Percentiles rank a stretch among this genome's conserved stretches.
These are phyloP conservation scores for Ochotona princeps DNA, from an alignment of 2,113 vertebrate species.

Conservation along the genomic window DNA sequence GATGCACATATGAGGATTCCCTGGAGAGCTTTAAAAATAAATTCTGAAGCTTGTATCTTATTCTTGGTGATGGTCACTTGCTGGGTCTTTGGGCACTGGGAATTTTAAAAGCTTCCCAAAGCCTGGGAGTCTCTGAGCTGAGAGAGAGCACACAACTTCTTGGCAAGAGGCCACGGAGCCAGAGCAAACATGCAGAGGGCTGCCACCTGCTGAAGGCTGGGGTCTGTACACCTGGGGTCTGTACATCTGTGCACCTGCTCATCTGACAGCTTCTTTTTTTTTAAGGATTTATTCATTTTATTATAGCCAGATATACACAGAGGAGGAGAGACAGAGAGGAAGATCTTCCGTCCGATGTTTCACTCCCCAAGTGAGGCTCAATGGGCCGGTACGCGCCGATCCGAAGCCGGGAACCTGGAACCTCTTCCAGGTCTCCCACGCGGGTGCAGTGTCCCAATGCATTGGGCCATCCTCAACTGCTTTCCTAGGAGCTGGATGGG, in stretches of 20 bases:
- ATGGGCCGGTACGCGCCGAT: no score
- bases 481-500: no score
- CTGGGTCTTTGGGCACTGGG: background rate
- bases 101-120: conserved; percentile 29
- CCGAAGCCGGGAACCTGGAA: no score
- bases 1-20: background rate
- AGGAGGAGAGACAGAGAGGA: no score
- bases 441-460: no score
- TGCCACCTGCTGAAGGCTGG: rapidly evolving
- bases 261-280: background rate
- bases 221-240: background rate
- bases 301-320: no score
- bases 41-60: background rate
- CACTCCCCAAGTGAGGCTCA: no score
- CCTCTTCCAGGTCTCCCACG: no score
- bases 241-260: background rate
- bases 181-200: background rate
- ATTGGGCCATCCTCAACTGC: no score
- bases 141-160: background rate
- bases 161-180: background rate
- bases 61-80: background rate
- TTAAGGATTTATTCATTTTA: no score
- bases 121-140: background rate
- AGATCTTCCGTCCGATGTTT: no score
- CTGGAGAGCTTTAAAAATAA: background rate